These are phyloP conservation scores for Bradypodion pumilum DNA, from an alignment of 2,797 vertebrate genomes.

Conservation along the genomic window DNA sequence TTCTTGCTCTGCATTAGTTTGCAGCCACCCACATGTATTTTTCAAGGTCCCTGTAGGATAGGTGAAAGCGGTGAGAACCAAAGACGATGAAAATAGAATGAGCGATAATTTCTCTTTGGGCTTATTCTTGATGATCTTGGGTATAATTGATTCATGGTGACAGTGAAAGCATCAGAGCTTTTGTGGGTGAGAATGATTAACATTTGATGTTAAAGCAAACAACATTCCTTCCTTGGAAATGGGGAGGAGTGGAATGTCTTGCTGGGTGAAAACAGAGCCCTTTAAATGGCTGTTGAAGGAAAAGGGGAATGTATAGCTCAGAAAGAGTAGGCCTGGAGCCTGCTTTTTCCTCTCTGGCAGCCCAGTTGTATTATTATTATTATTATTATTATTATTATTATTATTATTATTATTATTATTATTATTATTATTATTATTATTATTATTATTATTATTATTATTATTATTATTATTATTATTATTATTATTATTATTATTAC, in stretches of 20 bases:
- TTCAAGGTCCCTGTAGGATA: background rate
- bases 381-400: no score
- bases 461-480: no score
- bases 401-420: no score
- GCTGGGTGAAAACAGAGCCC: background rate
- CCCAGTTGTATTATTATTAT: no score
- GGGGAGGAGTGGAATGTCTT: background rate
- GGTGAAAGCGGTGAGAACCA: constrained; percentile 31
- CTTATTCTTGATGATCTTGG: background rate
- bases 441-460: no score
- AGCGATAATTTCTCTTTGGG: background rate
- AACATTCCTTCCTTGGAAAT: background rate
- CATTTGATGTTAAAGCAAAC: background rate
- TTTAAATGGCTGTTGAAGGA: background rate
- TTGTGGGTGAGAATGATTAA: background rate
- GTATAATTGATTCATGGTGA: background rate
- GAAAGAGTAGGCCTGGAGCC: no score
- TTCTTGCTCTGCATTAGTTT: constrained; percentile 10
- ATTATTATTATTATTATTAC: no score
- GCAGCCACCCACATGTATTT: background rate
- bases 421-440: no score
- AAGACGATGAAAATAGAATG: constrained; percentile 27
- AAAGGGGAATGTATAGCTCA: background rate
- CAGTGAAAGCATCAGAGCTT: background rate
- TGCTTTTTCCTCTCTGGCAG: background rate